Evolutionary conservation across 2,888 invertebrate species (phyloP), one percentile per base, ranked within the genome.

Genomic region (Syrista parreyssii): DNA sequence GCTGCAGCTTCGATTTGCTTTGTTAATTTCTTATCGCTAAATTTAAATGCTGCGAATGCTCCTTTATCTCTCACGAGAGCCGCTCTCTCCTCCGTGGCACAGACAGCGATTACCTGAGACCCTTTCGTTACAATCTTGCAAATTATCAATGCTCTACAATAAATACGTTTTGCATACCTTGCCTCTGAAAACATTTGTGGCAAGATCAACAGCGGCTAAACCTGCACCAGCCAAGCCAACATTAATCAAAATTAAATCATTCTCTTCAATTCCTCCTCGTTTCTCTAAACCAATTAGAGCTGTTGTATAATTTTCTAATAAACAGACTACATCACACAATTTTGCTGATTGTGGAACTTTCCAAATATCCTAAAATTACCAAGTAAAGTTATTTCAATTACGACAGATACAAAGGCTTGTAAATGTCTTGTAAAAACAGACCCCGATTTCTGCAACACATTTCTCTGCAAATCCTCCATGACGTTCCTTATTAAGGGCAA

Each of bases 181-280:
- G 36, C 95, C 93, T 88, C 93, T 93, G 86, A 94, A 95, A 74
- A 95, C 93, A 89, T 94, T 95, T 15, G 94, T 93, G 71, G 95
- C 95, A 73, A 96, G 92, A 91, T 96, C 95, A 32, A 95, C 93
- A 71, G 94, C 94, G 78, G 95, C 95, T 73, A 95, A 88, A 30
- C 94, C 94, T 73, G 94, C 91, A 12, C 94, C 94, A 32, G 94
- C 95, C 75, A 94, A 92, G 12, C 94, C 94, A 68, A 94, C 94
- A 72, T 95, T 94, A 68, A 95, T 92, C 15, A 96, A 88, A n/a
- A 95, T 93, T 74, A 92, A 92, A 80, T 94, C 93, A 73, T 94
- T 92, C 85, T 93, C 93, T 79, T 92, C 86, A 31, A 93, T 86
- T 75, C 87, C 84, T 12, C 93, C 93, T 84, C 93, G 90, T 79